Conservation (phyloP, 2,888 invertebrate genomes). For the Psylliodes chrysocephalus region DNA sequence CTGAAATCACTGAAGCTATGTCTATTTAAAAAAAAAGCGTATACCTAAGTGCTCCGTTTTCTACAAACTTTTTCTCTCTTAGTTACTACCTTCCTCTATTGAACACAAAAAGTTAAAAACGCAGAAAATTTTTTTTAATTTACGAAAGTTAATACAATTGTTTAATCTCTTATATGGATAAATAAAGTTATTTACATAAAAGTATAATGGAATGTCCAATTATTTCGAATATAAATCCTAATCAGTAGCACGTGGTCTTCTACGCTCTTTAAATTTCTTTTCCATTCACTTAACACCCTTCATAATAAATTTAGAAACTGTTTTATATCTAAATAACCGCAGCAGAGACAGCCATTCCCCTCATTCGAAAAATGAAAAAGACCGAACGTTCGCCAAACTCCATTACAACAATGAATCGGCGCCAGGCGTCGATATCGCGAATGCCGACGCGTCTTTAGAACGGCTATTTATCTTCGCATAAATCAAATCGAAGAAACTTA, state of each 20-base stretch:
- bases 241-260: neutral
- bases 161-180: no score
- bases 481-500: conserved; percentile 12
- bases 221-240: conserved; percentile 7
- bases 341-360: neutral
- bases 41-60: no score
- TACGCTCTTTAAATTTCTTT: neutral
- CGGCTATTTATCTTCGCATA: conserved; percentile 12
- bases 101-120: no score
- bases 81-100: no score
- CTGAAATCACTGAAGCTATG: no score
- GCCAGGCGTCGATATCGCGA: conserved; percentile 28
- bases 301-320: conserved; percentile 13
- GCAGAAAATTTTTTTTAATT: no score
- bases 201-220: neutral
- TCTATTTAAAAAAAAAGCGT: no score
- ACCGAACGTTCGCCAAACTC: conserved; percentile 4
- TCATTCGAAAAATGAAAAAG: conserved; percentile 5
- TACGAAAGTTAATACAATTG: no score
- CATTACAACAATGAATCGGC: conserved; percentile 17
- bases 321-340: conserved; percentile 13
- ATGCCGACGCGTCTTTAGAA: conserved; percentile 15
- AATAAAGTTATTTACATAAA: neutral
- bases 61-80: no score
- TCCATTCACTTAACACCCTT: conserved; percentile 7